Base-by-base conservation (phyloP, 2,888 invertebrate species). In the Brenthis ino region DNA sequence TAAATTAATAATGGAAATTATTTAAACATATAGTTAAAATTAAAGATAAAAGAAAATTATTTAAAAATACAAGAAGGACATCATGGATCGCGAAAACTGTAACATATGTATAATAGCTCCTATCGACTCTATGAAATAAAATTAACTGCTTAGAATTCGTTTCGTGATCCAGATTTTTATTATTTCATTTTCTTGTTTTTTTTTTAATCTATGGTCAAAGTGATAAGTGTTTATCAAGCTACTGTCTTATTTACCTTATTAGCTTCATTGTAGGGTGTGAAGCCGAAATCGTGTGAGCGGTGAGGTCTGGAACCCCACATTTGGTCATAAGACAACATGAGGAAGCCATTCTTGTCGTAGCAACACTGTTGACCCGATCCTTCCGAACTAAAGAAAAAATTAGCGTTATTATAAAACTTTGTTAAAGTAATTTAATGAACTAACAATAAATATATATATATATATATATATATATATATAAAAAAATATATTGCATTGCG, bases 331-430 rank as follows among this genome's bases (percentile, higher is more conserved):
- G 99, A 97, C 86, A 99, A 93, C 97, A 99, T 97, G 28, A 99
- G 94, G 87, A 95, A 97, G 2, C 96, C 96, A 77, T 97, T 96
- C 81, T 97, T 97, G 85, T 99, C 98, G 84, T 99, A 99, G 84
- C 99, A 99, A 80, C 99, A 99, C 82, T 99, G 98, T 82, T 99
- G 99, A 65, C 99, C 99, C 1, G 97, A 96, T 43, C 98, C 98
- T 86, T 98, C 97, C 69, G 96, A 86, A 72, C 98, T 98, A 57
- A 20, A 58, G 74, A 54, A 63, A 33, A 51, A 13, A 14, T 33
- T 28, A 43, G 2, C 11, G 11, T 43, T 11, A 43, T 11, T 43
- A 43, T 43, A 43, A 11, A 43, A 43, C 8, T 2, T 43, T 1
- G 11, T 3, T 8, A 11, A 43, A 1, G 11, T 43, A 11, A 43